Evolutionary conservation across 2,797 vertebrate genomes (phyloP), one percentile per base, ranked within the genome.

Genomic region (Anas georgica): DNA sequence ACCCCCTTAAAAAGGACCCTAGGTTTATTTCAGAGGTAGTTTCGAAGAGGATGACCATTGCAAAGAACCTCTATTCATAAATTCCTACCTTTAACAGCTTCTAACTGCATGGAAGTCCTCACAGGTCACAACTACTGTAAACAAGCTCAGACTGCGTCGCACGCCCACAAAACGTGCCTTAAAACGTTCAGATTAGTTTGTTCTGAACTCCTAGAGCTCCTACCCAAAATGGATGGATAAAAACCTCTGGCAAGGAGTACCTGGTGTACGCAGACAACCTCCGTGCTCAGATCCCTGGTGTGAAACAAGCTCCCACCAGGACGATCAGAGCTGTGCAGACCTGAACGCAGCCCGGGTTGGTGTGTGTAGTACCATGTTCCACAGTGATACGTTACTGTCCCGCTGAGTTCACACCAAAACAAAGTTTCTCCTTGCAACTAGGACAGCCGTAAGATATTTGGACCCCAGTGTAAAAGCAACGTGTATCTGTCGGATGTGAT

Each of bases 1-100:
- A 68, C 9, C 48, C 37, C 74, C 93, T 76, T 77, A 26, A 33
- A 90, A 83, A 94, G 66, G 31, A 43, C 15, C 35, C 66, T 12
- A 18, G 39, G 17, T 17, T 93, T 68, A 75, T 70, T 50, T 52
- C 5, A 2, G 95, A 95, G 94, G 91, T 96, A 84, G 76, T 78
- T 95, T 54, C 59, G 74, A 58, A 86, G 77, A 31, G 17, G 29
- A 37, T 43, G 55, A 52, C 26, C 33, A 23, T 4, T 25, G 52
- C 70, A 48, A 91, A 89, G 81, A 58, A 78, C 31, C 52, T 83
- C 59, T 56, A 6, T 55, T 39, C 33, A 35, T 21, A 55, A 78
- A 78, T 1, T 15, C 39, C 55, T 80, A 52, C 48, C 45, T 59
- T 50, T 9, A 39, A 28, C 52, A 26, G 54, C 33, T 79, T 92